phyloP scores from a whole-genome alignment of 1,140 invertebrate genomes.

The Planococcus citri region DNA sequence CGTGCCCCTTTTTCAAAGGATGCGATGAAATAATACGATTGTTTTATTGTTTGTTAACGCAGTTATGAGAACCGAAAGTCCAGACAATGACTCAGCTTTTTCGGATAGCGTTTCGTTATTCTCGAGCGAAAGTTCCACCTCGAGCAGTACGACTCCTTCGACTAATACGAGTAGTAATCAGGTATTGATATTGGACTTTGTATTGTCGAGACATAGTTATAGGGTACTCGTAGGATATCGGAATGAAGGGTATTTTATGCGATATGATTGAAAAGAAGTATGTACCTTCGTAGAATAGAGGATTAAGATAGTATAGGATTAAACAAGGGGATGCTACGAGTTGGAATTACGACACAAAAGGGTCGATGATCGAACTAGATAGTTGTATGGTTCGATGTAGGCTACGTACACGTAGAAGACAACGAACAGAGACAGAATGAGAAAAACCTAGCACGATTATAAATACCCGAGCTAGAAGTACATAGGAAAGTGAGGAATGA shows the following conservation, averaged over 20 bases:
- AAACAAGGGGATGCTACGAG: neutral
- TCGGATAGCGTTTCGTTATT: conserved; percentile 87
- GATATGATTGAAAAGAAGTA: too few species aligned
- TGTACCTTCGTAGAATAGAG: neutral
- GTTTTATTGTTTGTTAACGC: neutral
- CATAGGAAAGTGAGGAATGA: too few species aligned
- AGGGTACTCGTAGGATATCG: too few species aligned
- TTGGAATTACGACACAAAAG: neutral
- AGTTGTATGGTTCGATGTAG: neutral
- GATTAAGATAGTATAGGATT: neutral
- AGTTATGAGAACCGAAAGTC: conserved; percentile 67
- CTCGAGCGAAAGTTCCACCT: conserved; percentile 79
- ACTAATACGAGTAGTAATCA: conserved; percentile 22
- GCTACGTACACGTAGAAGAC: too few species aligned
- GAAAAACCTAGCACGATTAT: neutral
- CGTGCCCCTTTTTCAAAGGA: too few species aligned
- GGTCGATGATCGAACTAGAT: neutral
- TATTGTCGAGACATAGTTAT: neutral
- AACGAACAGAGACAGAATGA: too few species aligned
- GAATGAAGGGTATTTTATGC: too few species aligned
- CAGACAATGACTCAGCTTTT: conserved; percentile 94
- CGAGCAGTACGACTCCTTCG: conserved; percentile 52
- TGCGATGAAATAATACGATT: neutral
- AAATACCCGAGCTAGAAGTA: neutral
- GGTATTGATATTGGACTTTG: neutral